Evolutionary conservation across 2,797 vertebrate genomes (phyloP), one percentile per base, ranked within the genome.

Genomic region (Choloepus didactylus): DNA sequence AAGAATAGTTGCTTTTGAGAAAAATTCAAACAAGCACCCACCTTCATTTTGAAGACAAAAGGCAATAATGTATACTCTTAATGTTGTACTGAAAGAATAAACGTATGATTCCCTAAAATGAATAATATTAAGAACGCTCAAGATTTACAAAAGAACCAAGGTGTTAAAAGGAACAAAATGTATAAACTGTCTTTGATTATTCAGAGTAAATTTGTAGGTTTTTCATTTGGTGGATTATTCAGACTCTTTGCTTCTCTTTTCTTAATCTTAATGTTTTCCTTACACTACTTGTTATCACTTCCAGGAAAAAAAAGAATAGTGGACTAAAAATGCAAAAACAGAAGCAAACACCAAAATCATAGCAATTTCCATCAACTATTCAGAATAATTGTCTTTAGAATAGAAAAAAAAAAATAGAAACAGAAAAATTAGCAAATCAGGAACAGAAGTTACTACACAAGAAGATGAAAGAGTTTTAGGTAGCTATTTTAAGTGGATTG

Each of bases 121-220:
- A 93, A 94, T 76, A 90, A 25, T 85, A 76, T 85, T 87, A 95
- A 56, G 27, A 83, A 46, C 79, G 81, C 6, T 91, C 21, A 62
- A 83, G 49, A 81, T 95, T 96, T 72, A 94, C 11, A 83, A 84
- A 89, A 94, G n/a, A 89, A 94, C 31, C 86, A 75, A 73, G 25
- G 14, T 76, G 14, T 95, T 89, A 80, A 93, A 72, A 91, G 69
- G 66, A 91, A 86, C 95, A 72, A 89, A 84, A 70, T 75, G 75
- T 67, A 41, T 66, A 67, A 84, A 66, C 62, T 92, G 2, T 46
- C 64, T 69, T 41, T 72, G 46, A 88, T 92, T 88, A 82, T 72
- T 87, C 69, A 89, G 70, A 67, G 9, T 59, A 59, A 92, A 88
- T 92, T 94, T 80, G 21, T 77, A 75, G 0, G 10, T 16, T 86